phyloP scores from a whole-genome alignment of 2,113 vertebrate species.

The Tamias sibiricus region DNA sequence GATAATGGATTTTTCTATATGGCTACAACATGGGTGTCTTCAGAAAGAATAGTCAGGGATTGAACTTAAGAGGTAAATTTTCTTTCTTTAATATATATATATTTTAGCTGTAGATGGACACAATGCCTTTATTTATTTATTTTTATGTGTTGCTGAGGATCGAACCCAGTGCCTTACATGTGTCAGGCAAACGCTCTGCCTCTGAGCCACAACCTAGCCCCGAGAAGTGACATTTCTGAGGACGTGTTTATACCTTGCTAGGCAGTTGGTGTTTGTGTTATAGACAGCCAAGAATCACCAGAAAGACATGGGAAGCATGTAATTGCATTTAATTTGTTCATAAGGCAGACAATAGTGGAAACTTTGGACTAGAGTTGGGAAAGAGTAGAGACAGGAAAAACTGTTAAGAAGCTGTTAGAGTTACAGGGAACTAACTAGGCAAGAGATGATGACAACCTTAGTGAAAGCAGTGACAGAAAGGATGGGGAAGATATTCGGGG shows the following conservation, averaged over 20 bases:
- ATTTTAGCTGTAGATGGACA: too few species aligned
- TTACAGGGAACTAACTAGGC: neutral
- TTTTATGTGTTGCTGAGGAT: too few species aligned
- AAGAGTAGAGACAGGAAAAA: neutral
- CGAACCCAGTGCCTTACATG: too few species aligned
- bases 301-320: neutral
- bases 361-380: neutral
- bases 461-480: neutral
- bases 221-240: neutral
- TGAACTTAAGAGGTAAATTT: neutral
- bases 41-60: neutral
- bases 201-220: too few species aligned
- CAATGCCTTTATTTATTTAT: too few species aligned
- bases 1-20: neutral
- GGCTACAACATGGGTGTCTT: neutral
- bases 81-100: too few species aligned
- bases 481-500: neutral
- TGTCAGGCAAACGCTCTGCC: too few species aligned
- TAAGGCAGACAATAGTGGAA: neutral
- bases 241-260: neutral
- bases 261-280: neutral
- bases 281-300: neutral
- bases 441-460: neutral
- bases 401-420: neutral
- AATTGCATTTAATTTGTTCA: neutral